Conservation (phyloP, 2,797 vertebrate species). For the Malacoraja senta region DNA sequence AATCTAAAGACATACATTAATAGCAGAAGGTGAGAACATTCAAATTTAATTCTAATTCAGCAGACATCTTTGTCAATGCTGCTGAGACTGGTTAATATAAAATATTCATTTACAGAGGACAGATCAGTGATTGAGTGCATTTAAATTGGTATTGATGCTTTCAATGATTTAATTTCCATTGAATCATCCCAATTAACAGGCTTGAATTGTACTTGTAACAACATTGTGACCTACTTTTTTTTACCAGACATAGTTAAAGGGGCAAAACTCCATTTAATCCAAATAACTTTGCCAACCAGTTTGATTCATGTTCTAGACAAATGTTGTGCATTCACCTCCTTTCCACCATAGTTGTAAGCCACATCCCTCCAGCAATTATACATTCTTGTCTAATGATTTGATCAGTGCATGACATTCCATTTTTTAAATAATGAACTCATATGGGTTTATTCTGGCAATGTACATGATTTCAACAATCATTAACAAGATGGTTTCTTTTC, state of each 20-base stretch:
- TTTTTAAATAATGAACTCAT: neutral
- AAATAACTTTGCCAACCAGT: neutral
- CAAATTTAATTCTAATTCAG: neutral
- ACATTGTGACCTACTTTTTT: neutral
- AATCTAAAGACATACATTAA: neutral
- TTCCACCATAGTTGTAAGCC: neutral
- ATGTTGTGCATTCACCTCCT: constrained; percentile 1
- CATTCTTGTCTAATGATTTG: neutral
- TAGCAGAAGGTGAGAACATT: neutral
- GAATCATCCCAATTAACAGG: constrained; percentile 16
- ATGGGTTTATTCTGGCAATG: neutral
- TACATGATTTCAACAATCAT: constrained; percentile 22
- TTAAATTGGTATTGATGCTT: constrained; percentile 29
- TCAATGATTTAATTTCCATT: constrained; percentile 23
- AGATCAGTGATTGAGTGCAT: neutral
- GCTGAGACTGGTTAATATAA: neutral
- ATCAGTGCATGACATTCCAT: neutral
- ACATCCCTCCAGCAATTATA: neutral
- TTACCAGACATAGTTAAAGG: neutral
- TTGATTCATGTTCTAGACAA: neutral
- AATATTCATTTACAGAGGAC: constrained; percentile 26
- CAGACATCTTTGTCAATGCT: neutral
- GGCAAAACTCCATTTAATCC: neutral
- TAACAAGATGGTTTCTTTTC: neutral
- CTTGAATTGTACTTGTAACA: neutral